Evolutionary conservation across 2,797 vertebrate genomes (phyloP).

Genomic region (Helicolenus hilgendorfi): DNA sequence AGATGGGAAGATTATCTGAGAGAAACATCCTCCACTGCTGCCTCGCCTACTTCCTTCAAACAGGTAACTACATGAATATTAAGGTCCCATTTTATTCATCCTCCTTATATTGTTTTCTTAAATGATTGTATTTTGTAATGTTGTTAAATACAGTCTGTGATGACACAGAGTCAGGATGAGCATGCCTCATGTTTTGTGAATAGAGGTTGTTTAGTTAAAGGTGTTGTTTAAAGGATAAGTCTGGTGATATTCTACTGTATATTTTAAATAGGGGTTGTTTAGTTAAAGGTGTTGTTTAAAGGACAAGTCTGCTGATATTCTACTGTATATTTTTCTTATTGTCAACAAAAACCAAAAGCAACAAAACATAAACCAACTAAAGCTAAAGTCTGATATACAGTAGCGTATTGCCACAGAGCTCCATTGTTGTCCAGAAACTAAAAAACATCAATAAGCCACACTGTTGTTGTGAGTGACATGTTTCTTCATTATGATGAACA

Average conservation of each 20-base stretch:
- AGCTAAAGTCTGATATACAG: background rate
- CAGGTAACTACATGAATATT: conserved; percentile 90
- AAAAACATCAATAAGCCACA: background rate
- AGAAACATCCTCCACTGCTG: conserved; percentile 93
- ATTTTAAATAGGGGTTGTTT: background rate
- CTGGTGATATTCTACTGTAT: no score
- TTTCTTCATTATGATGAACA: background rate
- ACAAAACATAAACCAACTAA: background rate
- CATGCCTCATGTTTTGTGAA: background rate
- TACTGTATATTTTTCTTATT: background rate
- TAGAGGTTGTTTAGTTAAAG: background rate
- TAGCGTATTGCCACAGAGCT: background rate
- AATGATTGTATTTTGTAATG: background rate
- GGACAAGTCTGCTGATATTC: background rate
- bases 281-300: background rate
- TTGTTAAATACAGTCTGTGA: background rate
- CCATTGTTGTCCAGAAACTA: background rate
- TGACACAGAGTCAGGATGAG: background rate
- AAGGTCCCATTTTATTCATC: background rate
- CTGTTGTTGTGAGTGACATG: background rate
- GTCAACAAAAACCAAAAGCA: background rate
- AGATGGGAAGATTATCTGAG: conserved; percentile 97
- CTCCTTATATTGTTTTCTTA: background rate
- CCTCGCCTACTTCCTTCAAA: conserved; percentile 94
- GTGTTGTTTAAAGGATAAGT: no score